Evolutionary conservation across 2,888 invertebrate species (phyloP).

Genomic region (Andrena hattorfiana): DNA sequence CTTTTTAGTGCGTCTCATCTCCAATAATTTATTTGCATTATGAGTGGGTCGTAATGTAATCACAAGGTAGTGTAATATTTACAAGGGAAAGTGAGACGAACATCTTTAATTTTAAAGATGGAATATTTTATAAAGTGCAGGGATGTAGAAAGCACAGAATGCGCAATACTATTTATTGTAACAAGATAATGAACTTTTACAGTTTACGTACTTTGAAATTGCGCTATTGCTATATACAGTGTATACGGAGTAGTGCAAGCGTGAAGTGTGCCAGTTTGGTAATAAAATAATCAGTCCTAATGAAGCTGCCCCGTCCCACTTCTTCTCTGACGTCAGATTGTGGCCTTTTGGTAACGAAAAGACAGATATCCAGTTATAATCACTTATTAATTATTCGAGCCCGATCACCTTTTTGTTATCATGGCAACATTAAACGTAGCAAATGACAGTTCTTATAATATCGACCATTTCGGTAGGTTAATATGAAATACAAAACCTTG

Average conservation of each 20-base stretch:
- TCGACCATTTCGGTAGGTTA: neutral
- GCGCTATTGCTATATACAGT: neutral
- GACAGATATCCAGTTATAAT: constrained; percentile 19
- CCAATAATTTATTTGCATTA: no score
- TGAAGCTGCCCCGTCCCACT: constrained; percentile 26
- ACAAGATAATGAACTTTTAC: neutral
- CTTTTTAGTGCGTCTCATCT: no score
- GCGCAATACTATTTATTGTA: neutral
- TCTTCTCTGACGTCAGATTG: constrained; percentile 35
- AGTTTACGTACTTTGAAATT: neutral
- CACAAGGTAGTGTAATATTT: no score
- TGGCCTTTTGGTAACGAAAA: neutral
- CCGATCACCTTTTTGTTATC: neutral
- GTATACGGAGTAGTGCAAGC: neutral
- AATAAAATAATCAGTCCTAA: constrained; percentile 36
- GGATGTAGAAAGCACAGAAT: neutral
- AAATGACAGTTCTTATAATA: neutral
- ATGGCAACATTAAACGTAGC: neutral
- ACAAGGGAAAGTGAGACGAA: neutral
- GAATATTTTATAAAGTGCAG: neutral
- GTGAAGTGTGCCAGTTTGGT: constrained; percentile 10
- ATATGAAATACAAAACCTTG: neutral
- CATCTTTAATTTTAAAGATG: neutral
- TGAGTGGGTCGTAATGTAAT: no score
- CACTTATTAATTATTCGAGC: constrained; percentile 20